phyloP scores from a whole-genome alignment of 2,797 vertebrate genomes.

The Champsocephalus esox region DNA sequence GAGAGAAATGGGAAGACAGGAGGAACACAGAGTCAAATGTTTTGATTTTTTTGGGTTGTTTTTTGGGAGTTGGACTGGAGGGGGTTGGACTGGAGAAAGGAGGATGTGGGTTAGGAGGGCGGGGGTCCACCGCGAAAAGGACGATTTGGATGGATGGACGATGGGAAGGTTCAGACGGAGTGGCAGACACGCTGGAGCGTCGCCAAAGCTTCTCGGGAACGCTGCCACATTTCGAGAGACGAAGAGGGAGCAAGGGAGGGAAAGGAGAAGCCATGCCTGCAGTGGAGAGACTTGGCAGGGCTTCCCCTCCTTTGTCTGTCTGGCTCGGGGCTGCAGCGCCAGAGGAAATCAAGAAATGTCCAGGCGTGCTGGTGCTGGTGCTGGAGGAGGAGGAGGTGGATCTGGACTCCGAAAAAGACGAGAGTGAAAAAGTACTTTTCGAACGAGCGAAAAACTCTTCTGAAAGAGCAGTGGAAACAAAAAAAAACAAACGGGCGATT shows the following conservation, averaged over 20 bases:
- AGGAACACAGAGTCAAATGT: background rate
- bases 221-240: slow-evolving; percentile 53
- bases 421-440: slow-evolving; percentile 40
- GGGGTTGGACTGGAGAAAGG: slow-evolving; percentile 23
- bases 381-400: slow-evolving; percentile 22
- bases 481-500: slow-evolving; percentile 29
- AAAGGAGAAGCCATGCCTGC: slow-evolving; percentile 67
- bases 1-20: background rate
- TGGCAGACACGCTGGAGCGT: slow-evolving; percentile 70
- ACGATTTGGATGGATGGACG: slow-evolving; percentile 51
- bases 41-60: slow-evolving; percentile 27
- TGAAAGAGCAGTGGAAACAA: slow-evolving; percentile 26
- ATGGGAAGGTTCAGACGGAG: slow-evolving; percentile 61
- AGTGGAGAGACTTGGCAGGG: slow-evolving; percentile 75
- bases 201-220: slow-evolving; percentile 71
- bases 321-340: slow-evolving; percentile 72
- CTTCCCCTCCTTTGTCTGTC: slow-evolving; percentile 74
- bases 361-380: slow-evolving; percentile 53
- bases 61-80: slow-evolving; percentile 10
- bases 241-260: slow-evolving; percentile 54
- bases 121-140: slow-evolving; percentile 46
- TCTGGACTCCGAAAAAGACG: slow-evolving; percentile 37
- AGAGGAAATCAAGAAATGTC: slow-evolving; percentile 76
- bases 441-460: slow-evolving; percentile 39
- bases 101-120: slow-evolving; percentile 47